Percentiles rank a stretch among this genome's conserved stretches.
Evolutionary conservation across 1,140 invertebrate genomes (phyloP).

Genomic region (honey bee (Apis mellifera)): DNA sequence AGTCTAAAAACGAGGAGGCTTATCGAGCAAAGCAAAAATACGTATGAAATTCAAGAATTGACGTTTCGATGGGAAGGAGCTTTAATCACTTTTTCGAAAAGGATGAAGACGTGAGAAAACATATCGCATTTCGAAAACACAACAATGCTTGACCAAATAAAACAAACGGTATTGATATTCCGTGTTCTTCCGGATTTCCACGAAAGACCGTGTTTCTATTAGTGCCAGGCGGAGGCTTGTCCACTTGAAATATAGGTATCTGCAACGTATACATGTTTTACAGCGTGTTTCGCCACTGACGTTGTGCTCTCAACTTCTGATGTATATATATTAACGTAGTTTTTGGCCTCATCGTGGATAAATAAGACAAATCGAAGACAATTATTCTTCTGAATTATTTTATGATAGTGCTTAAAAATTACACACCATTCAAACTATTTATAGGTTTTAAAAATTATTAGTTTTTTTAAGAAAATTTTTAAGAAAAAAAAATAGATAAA

Average conservation of each 20-base stretch:
- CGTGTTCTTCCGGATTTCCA: neutral
- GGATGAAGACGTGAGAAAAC: neutral
- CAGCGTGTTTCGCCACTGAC: neutral
- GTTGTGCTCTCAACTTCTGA: neutral
- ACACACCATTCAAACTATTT: too few species aligned
- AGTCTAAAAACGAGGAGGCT: neutral
- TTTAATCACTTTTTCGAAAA: neutral
- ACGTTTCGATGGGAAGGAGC: neutral
- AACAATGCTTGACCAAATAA: constrained; percentile 19
- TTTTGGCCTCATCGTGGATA: neutral
- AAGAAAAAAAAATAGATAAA: too few species aligned
- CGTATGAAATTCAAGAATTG: too few species aligned
- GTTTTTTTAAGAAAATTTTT: too few species aligned
- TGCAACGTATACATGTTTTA: neutral
- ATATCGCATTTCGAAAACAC: neutral
- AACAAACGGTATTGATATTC: neutral
- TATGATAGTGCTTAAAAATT: too few species aligned
- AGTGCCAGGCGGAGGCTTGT: neutral
- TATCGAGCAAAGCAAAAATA: neutral
- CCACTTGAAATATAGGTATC: constrained; percentile 21
- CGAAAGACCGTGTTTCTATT: neutral
- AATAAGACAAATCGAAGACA: neutral
- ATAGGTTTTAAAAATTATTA: too few species aligned
- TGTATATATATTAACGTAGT: neutral
- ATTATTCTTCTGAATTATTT: too few species aligned